Evolutionary conservation across 2,888 invertebrate genomes (phyloP).

Genomic region (Nemoura dubitans): DNA sequence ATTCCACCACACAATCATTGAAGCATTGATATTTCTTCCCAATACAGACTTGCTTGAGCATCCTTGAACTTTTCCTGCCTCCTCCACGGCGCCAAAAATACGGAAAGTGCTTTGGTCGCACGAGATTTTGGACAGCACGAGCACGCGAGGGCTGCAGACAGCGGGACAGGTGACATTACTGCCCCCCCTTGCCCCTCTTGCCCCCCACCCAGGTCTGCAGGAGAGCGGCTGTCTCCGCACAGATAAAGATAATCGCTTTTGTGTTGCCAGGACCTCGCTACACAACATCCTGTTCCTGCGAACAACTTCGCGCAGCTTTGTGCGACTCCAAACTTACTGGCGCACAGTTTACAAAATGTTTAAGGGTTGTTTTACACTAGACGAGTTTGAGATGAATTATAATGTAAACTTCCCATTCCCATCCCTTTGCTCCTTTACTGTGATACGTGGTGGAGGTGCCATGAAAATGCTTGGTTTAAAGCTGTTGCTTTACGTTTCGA

Average conservation of each 20-base stretch:
- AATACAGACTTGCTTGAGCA: too few species aligned
- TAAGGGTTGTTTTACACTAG: not conserved
- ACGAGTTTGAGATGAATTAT: not conserved
- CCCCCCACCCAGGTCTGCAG: too few species aligned
- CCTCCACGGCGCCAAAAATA: too few species aligned
- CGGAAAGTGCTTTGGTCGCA: not conserved
- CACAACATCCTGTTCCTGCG: not conserved
- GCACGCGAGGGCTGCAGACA: not conserved
- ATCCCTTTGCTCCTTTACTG: not conserved
- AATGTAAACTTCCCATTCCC: too few species aligned
- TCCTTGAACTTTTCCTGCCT: too few species aligned
- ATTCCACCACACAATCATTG: too few species aligned
- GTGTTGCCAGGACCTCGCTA: not conserved
- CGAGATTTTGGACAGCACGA: not conserved
- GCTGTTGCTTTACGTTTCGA: too few species aligned
- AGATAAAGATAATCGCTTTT: not conserved
- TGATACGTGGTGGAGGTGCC: not conserved
- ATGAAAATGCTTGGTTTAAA: not conserved
- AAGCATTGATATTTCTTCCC: too few species aligned
- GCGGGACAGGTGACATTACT: not conserved
- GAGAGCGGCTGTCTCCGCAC: not conserved
- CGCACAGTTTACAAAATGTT: slow-evolving; percentile 18
- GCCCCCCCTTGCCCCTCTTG: not conserved
- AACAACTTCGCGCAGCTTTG: not conserved
- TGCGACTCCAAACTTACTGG: not conserved